These are phyloP conservation scores for Synanthedon myopaeformis DNA, from an alignment of 2,888 invertebrate genomes.

Conservation along the genomic window DNA sequence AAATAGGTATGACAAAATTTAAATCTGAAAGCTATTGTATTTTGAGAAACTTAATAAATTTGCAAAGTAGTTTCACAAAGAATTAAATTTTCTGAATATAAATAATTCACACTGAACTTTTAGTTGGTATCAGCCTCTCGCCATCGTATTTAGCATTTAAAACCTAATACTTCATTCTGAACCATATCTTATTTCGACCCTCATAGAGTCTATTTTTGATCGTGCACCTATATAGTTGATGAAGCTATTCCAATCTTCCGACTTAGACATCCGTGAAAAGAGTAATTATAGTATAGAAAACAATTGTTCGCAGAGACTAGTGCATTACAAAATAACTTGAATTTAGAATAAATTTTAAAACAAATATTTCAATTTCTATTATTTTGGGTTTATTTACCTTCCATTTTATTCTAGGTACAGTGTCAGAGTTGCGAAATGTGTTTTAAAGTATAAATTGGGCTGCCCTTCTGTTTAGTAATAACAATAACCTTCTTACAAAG, in stretches of 20 bases:
- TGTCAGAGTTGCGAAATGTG: no score
- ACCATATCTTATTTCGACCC: neutral
- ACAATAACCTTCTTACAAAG: no score
- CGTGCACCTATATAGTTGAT: neutral
- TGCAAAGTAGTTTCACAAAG: constrained; percentile 1
- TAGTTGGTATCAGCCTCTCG: neutral
- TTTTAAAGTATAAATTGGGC: no score
- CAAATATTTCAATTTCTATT: no score
- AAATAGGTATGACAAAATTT: no score
- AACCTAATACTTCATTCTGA: neutral
- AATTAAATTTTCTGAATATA: constrained; percentile 7
- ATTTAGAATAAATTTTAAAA: neutral
- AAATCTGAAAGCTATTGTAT: neutral
- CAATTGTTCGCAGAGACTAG: neutral
- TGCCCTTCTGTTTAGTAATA: no score
- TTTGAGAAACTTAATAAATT: neutral
- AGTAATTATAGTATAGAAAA: neutral
- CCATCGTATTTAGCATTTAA: neutral
- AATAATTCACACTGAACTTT: constrained; percentile 7
- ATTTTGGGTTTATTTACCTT: no score
- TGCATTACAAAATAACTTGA: no score
- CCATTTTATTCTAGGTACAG: no score
- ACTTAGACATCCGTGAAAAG: neutral
- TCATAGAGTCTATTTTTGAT: neutral
- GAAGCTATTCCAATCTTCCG: neutral